A percentile compares a stretch with the other conserved stretches of the same genome.
These are phyloP conservation scores for Netelia melanura DNA, from an alignment of 2,888 invertebrate genomes.

Conservation along the genomic window DNA sequence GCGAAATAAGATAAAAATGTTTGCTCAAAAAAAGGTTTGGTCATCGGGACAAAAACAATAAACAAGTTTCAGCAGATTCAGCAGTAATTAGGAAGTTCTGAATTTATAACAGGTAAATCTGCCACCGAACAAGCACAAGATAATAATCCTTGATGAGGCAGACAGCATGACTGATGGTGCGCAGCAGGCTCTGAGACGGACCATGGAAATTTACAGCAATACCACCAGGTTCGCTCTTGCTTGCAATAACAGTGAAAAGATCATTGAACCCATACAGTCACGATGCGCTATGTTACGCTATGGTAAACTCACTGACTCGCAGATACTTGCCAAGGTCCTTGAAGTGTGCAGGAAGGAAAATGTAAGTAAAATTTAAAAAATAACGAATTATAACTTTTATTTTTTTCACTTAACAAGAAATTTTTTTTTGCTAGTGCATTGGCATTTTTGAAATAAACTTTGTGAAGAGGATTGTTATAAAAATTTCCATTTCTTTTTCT, in stretches of 20 bases:
- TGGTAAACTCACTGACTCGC: constrained; percentile 94
- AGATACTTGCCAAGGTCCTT: constrained; percentile 93
- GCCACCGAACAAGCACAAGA: constrained; percentile 96
- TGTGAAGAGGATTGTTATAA: too few relatives aligned
- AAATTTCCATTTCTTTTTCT: too few relatives aligned
- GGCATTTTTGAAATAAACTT: too few relatives aligned
- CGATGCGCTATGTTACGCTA: constrained; percentile 98
- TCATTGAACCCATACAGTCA: constrained; percentile 99
- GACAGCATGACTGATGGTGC: constrained; percentile 99
- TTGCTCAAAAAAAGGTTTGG: constrained; percentile 95
- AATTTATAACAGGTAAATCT: constrained; percentile 91
- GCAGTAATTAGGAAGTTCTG: background rate
- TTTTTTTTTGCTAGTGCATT: too few relatives aligned
- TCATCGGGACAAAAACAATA: background rate
- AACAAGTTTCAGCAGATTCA: background rate
- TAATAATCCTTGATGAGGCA: constrained; percentile 98
- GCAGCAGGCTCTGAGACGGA: constrained; percentile 98
- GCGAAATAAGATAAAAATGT: constrained; percentile 99
- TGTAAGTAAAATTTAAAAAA: constrained; percentile 84
- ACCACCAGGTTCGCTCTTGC: constrained; percentile 99
- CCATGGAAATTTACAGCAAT: constrained; percentile 99
- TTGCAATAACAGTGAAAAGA: constrained; percentile 99
- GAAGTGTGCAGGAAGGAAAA: constrained; percentile 91
- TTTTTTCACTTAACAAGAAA: too few relatives aligned
- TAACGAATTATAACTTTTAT: too few relatives aligned